Evolutionary conservation across 2,797 vertebrate species (phyloP).

Genomic region (Jordanella pulchra): DNA sequence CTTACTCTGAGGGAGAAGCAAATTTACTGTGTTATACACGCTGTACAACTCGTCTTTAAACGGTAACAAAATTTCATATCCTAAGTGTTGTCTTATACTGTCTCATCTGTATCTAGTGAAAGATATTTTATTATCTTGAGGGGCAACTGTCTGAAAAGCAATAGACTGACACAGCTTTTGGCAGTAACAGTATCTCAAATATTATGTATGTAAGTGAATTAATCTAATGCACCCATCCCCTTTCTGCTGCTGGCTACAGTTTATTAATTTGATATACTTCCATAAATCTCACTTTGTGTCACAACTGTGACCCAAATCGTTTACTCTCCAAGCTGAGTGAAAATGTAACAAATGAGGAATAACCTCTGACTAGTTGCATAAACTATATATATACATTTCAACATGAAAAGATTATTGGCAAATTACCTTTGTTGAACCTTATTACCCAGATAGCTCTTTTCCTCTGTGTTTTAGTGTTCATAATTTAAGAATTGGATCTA

Average conservation of each 20-base stretch:
- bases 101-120: not conserved
- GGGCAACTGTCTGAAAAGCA: slow-evolving; percentile 32
- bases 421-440: slow-evolving; percentile 14
- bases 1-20: too few relatives aligned
- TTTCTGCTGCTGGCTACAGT: slow-evolving; percentile 63
- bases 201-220: slow-evolving; percentile 73
- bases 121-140: slow-evolving; percentile 19
- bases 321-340: slow-evolving; percentile 49
- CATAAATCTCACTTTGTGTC: slow-evolving; percentile 63
- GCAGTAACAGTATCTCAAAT: slow-evolving; percentile 48
- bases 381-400: slow-evolving; percentile 44
- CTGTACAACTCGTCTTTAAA: too few relatives aligned
- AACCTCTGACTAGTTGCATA: slow-evolving; percentile 38
- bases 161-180: slow-evolving; percentile 62
- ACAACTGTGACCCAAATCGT: slow-evolving; percentile 56
- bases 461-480: too few relatives aligned
- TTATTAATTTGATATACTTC: slow-evolving; percentile 71
- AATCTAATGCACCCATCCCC: slow-evolving; percentile 74
- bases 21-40: too few relatives aligned
- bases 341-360: slow-evolving; percentile 38
- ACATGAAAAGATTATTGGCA: slow-evolving; percentile 17
- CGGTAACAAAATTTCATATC: too few relatives aligned
- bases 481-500: too few relatives aligned
- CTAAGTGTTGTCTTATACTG: too few relatives aligned
- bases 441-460: slow-evolving; percentile 20